These are phyloP conservation scores for Drosophila phalerata DNA, from an alignment of 2,888 invertebrate species.

Conservation along the genomic window DNA sequence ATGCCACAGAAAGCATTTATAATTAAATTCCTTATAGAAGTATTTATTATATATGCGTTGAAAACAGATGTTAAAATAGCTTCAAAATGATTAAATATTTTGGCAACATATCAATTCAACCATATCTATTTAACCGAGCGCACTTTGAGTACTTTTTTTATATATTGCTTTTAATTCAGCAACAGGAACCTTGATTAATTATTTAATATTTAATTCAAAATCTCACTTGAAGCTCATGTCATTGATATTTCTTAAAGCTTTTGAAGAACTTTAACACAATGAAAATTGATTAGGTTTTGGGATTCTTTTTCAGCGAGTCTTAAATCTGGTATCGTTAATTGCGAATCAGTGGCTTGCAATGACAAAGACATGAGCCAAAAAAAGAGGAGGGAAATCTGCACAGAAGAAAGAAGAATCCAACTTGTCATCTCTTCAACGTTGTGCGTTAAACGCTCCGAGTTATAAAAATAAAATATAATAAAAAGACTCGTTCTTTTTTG, in stretches of 20 bases:
- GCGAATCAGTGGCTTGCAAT: constrained; percentile 15
- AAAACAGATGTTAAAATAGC: constrained; percentile 12
- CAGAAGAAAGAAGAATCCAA: constrained; percentile 11
- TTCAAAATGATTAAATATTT: background rate
- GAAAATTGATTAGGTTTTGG: constrained; percentile 30
- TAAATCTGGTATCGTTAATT: constrained; percentile 27
- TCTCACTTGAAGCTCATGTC: constrained; percentile 11
- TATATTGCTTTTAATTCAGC: background rate
- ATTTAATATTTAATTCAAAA: background rate
- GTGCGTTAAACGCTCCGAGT: constrained; percentile 44
- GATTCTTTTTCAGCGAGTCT: constrained; percentile 6
- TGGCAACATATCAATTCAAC: background rate
- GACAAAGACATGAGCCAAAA: constrained; percentile 23
- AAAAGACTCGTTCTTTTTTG: constrained; percentile 21
- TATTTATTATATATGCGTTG: constrained; percentile 12
- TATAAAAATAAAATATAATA: constrained; percentile 41
- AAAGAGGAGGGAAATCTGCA: constrained; percentile 20
- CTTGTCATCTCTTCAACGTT: constrained; percentile 26
- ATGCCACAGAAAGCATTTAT: constrained; percentile 1
- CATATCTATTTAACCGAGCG: too few relatives aligned
- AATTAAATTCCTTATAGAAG: constrained; percentile 22
- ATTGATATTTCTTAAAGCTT: background rate
- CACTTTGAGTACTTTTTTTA: too few relatives aligned
- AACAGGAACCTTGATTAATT: background rate
- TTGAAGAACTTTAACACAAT: constrained; percentile 9